phyloP scores from a whole-genome alignment of 2,888 invertebrate genomes.

The Meteorus colon region DNA sequence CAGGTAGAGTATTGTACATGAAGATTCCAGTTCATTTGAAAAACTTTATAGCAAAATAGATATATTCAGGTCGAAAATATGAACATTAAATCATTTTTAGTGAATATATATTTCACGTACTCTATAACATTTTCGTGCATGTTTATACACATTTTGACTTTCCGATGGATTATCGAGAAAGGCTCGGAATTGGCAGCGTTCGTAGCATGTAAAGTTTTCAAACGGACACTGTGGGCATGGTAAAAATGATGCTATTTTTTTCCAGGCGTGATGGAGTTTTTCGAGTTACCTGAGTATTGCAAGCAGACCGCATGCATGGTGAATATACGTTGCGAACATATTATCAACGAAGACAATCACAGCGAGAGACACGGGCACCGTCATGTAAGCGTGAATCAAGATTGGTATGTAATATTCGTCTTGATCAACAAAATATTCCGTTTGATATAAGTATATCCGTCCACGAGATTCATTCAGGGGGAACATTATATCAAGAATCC shows the following conservation, averaged over 20 bases:
- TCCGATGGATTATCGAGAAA: slow-evolving; percentile 29
- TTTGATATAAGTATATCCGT: slow-evolving; percentile 28
- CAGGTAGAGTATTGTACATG: slow-evolving; percentile 32
- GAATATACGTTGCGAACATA: slow-evolving; percentile 45
- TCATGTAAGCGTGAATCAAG: slow-evolving; percentile 39
- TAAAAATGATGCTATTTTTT: not conserved
- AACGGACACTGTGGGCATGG: too few species aligned
- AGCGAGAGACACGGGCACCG: slow-evolving; percentile 38
- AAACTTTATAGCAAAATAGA: not conserved
- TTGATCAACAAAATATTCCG: slow-evolving; percentile 30
- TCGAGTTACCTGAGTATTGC: slow-evolving; percentile 40
- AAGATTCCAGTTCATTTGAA: slow-evolving; percentile 33
- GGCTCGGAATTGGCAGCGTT: not conserved
- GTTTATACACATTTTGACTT: slow-evolving; percentile 44
- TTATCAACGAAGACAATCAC: slow-evolving; percentile 38
- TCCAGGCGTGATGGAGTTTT: not conserved
- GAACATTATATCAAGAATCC: slow-evolving; percentile 38
- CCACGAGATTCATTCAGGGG: slow-evolving; percentile 46
- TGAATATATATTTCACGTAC: slow-evolving; percentile 42
- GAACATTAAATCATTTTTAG: not conserved
- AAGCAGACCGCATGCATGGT: slow-evolving; percentile 47
- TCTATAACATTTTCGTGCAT: slow-evolving; percentile 47
- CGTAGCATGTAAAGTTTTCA: too few species aligned
- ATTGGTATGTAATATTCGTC: slow-evolving; percentile 34
- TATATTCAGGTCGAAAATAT: not conserved